Evolutionary conservation across 2,797 vertebrate species (phyloP).

Genomic region (Melanotaenia nigrans): DNA sequence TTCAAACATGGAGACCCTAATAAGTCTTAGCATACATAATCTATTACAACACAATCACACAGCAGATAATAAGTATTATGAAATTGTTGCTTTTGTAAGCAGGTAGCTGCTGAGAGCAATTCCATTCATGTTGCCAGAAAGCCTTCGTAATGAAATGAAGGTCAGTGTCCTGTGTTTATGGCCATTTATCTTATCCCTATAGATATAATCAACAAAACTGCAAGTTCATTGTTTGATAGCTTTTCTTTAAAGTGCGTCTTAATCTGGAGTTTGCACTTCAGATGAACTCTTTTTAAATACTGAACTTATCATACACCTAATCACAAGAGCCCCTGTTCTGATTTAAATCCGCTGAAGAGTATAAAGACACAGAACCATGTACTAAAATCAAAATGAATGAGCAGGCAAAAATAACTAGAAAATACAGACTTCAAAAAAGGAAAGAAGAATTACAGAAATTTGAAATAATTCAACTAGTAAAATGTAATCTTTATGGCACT

Average conservation of each 20-base stretch:
- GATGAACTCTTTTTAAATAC: slow-evolving; percentile 16
- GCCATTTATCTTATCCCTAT: slow-evolving; percentile 27
- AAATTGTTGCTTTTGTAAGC: neutral
- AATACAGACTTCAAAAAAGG: neutral
- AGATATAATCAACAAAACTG: slow-evolving; percentile 41
- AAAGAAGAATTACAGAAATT: neutral
- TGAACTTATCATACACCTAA: slow-evolving; percentile 1
- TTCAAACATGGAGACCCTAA: slow-evolving; percentile 30
- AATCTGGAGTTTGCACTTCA: slow-evolving; percentile 16
- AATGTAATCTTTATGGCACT: neutral
- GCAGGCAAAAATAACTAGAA: neutral
- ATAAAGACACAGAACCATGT: neutral
- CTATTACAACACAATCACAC: neutral
- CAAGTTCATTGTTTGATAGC: slow-evolving; percentile 1
- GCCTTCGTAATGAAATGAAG: slow-evolving; percentile 24
- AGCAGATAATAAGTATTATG: neutral
- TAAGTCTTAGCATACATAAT: neutral
- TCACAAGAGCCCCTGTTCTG: neutral
- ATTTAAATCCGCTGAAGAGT: neutral
- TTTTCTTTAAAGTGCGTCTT: slow-evolving; percentile 10
- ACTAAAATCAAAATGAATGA: neutral
- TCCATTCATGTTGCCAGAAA: slow-evolving; percentile 5
- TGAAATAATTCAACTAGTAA: neutral
- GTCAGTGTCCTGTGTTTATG: slow-evolving; percentile 54
- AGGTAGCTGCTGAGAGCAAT: slow-evolving; percentile 1